Evolutionary conservation across 2,888 invertebrate species (phyloP).

Genomic region (Hermodice carunculata): DNA sequence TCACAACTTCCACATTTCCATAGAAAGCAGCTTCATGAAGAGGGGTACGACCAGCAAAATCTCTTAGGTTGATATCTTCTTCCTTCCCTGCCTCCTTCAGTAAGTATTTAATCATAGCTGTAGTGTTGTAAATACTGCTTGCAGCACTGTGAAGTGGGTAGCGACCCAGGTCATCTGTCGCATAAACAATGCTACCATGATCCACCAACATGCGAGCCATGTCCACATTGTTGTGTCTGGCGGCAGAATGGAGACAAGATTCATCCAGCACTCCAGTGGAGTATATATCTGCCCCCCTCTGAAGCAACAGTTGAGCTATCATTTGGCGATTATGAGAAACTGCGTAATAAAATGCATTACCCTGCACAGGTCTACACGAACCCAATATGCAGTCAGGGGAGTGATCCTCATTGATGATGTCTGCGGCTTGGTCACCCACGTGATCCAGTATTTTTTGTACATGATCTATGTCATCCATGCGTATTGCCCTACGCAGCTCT

Average conservation of each 20-base stretch:
- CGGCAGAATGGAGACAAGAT: not conserved
- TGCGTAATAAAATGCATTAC: conserved; percentile 24
- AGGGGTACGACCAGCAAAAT: conserved; percentile 13
- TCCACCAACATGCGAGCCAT: conserved; percentile 7
- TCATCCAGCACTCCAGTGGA: not conserved
- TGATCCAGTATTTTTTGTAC: conserved; percentile 10
- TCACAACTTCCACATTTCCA: not conserved
- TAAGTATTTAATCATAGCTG: not conserved
- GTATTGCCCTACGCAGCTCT: conserved; percentile 14
- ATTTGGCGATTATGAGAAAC: not conserved
- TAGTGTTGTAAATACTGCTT: conserved; percentile 7
- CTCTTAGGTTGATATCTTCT: conserved; percentile 6
- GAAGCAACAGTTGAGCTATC: not conserved
- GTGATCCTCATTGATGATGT: conserved; percentile 33
- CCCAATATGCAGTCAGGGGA: conserved; percentile 28
- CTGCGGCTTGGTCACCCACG: conserved; percentile 18
- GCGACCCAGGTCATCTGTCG: conserved; percentile 19
- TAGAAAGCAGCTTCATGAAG: conserved; percentile 10
- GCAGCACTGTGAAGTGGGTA: conserved; percentile 8
- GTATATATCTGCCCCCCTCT: conserved; percentile 2
- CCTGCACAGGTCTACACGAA: conserved; percentile 1
- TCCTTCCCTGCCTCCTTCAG: not conserved
- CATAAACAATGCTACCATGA: conserved; percentile 7
- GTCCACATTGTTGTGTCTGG: not conserved
- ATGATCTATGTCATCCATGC: not conserved